phyloP scores from a whole-genome alignment of 2,888 invertebrate genomes.

The Rhogogaster chlorosoma region DNA sequence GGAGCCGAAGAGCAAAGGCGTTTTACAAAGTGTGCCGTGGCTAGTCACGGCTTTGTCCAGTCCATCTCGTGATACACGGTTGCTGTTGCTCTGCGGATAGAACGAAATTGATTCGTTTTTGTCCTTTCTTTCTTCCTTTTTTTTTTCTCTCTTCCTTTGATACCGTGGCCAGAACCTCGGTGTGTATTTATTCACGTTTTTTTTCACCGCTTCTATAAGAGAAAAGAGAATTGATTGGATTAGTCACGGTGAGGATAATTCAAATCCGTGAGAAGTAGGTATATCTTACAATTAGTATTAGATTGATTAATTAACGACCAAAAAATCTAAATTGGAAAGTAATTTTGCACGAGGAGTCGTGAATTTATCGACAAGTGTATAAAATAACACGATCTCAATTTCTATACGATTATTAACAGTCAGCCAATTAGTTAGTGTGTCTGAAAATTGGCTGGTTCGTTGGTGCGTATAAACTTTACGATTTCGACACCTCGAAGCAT shows the following conservation, averaged over 20 bases:
- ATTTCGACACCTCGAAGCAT: conserved; percentile 16
- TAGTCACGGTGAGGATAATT: not conserved
- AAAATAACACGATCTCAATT: not conserved
- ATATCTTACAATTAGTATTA: not conserved
- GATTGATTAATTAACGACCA: not conserved
- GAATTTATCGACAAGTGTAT: not conserved
- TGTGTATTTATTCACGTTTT: not conserved
- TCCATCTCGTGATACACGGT: not conserved
- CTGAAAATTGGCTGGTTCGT: not conserved
- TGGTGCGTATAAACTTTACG: not conserved
- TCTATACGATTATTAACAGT: too few species aligned
- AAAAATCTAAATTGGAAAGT: too few species aligned
- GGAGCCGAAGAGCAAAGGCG: not conserved
- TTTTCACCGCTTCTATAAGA: not conserved
- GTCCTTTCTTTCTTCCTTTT: not conserved
- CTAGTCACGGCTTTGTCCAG: not conserved
- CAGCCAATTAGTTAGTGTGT: not conserved
- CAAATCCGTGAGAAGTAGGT: not conserved
- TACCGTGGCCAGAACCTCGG: not conserved
- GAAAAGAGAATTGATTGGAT: not conserved
- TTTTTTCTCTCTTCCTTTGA: not conserved
- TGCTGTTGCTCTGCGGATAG: not conserved
- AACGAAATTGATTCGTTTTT: conserved; percentile 16
- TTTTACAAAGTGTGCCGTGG: conserved; percentile 14
- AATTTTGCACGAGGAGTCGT: too few species aligned